phyloP scores from a whole-genome alignment of 2,888 invertebrate genomes.

The Anorthoa munda region DNA sequence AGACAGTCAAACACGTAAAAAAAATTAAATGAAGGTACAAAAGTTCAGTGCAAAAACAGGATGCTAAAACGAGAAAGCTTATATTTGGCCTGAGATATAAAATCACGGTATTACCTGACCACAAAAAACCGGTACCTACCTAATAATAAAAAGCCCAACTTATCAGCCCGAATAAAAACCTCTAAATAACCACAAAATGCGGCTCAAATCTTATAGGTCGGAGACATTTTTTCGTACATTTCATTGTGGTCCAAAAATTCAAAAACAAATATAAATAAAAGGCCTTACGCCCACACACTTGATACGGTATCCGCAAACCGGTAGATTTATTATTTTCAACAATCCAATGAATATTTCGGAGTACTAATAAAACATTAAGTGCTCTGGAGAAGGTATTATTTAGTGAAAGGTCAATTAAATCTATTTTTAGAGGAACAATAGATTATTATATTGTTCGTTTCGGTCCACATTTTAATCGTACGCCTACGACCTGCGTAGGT shows the following conservation, averaged over 20 bases:
- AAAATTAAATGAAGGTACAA: background rate
- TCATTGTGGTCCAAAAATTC: slow-evolving; percentile 40
- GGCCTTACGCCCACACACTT: slow-evolving; percentile 59
- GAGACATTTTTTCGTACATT: slow-evolving; percentile 50
- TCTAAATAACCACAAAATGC: slow-evolving; percentile 23
- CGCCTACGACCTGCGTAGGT: background rate
- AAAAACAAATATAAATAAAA: slow-evolving; percentile 61
- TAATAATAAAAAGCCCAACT: background rate
- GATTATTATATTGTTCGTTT: background rate
- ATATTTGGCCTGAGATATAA: background rate
- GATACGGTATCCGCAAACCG: slow-evolving; percentile 62
- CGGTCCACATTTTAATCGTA: background rate
- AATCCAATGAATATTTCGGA: slow-evolving; percentile 52
- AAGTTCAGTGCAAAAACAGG: background rate
- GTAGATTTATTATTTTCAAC: slow-evolving; percentile 73
- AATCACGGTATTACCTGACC: background rate
- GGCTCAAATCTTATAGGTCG: slow-evolving; percentile 24
- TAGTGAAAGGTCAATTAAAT: slow-evolving; percentile 2
- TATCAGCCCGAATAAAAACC: slow-evolving; percentile 7
- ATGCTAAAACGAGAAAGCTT: no score
- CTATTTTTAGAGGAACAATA: background rate
- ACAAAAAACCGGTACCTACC: background rate
- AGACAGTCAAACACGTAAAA: no score
- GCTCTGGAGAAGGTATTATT: slow-evolving; percentile 38
- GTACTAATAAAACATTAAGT: slow-evolving; percentile 2